These are phyloP conservation scores for Mesocentrotus franciscanus DNA, from an alignment of 53 echinoderm and acorn worm genomes.

Conservation along the genomic window DNA sequence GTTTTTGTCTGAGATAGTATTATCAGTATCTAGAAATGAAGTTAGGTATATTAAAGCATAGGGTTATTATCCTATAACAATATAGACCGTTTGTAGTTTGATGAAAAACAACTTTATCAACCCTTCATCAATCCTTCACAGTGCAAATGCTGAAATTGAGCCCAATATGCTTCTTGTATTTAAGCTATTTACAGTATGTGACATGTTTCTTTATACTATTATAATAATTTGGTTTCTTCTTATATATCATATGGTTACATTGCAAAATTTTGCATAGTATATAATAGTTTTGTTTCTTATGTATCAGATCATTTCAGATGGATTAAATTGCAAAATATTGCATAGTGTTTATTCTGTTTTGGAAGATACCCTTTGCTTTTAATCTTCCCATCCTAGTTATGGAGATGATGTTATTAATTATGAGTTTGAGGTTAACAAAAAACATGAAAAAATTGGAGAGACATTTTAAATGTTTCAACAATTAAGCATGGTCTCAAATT, in stretches of 20 bases:
- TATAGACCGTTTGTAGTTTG: no score
- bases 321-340: neutral
- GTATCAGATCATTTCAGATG: no score
- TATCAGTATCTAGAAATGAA: neutral
- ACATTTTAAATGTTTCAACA: neutral
- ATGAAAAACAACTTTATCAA: neutral
- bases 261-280: neutral
- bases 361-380: neutral
- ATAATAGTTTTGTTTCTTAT: neutral
- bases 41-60: no score
- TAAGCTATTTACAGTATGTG: no score
- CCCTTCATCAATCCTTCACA: neutral
- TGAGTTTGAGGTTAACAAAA: no score
- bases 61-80: no score
- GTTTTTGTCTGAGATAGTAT: neutral
- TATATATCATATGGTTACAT: no score
- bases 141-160: neutral
- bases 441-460: no score
- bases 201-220: neutral
- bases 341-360: neutral
- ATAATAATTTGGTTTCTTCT: neutral
- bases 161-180: no score
- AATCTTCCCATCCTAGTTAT: no score
- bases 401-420: no score
- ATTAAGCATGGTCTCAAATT: neutral